A percentile compares a stretch with the other conserved stretches of the same genome.
Conservation (phyloP, 2,888 invertebrate genomes). For the Bugula neritina region DNA sequence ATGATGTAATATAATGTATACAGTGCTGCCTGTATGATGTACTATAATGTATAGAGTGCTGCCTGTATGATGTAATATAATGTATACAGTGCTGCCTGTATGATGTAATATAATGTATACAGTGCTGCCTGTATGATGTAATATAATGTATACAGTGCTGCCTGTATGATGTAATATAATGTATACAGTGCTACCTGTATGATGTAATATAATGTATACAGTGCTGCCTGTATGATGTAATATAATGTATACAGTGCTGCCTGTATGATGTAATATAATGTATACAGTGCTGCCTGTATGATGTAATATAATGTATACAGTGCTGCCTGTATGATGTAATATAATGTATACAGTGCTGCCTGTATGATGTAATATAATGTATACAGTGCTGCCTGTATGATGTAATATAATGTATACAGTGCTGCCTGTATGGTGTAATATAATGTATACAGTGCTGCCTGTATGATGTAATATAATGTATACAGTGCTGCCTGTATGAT, state of each 20-base stretch:
- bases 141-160: neutral
- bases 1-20: neutral
- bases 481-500: neutral
- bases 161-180: neutral
- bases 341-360: neutral
- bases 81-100: neutral
- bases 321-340: neutral
- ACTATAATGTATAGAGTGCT: neutral
- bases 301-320: neutral
- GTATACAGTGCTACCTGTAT: neutral
- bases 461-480: neutral
- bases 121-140: neutral
- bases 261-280: neutral
- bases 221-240: neutral
- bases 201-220: neutral
- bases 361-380: neutral
- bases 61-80: neutral
- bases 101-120: neutral
- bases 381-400: neutral
- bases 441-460: slow-evolving; percentile 1
- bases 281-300: neutral
- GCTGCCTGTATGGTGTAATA: neutral
- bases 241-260: neutral
- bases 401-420: neutral
- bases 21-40: neutral